Percentiles rank a stretch among this genome's conserved stretches.
Evolutionary conservation across 2,113 vertebrate genomes (phyloP).

Genomic region (Polypterus bichir): DNA sequence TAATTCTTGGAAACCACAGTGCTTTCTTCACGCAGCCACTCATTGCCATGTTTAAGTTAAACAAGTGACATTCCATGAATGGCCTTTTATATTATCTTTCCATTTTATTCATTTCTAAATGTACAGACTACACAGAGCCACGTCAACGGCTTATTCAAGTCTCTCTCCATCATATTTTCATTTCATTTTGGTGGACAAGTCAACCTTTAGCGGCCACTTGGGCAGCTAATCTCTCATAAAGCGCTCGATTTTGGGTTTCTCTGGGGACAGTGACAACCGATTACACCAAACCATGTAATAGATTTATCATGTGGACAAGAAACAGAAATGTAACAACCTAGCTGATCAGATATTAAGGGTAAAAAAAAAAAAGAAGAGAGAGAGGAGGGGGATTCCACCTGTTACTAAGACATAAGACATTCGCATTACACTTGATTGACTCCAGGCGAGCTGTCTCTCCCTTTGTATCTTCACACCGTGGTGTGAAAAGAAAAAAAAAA

Average conservation of each 20-base stretch:
- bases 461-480: constrained; percentile 16
- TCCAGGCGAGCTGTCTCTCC: constrained; percentile 14
- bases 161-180: neutral
- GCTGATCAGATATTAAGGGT: neutral
- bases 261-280: neutral
- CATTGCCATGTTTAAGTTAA: too few species aligned
- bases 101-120: too few species aligned
- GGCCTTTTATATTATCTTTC: too few species aligned
- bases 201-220: neutral
- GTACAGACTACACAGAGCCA: too few species aligned
- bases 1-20: too few species aligned
- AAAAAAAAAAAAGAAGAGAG: constrained; percentile 3
- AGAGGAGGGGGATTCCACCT: neutral
- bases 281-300: constrained; percentile 3
- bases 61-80: too few species aligned
- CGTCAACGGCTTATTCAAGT: too few species aligned
- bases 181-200: neutral
- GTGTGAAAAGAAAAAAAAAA: constrained; percentile 13
- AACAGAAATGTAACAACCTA: neutral
- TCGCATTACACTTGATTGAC: constrained; percentile 21
- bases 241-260: constrained; percentile 1
- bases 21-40: too few species aligned
- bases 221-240: constrained; percentile 5
- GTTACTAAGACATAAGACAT: constrained; percentile 20
- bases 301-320: constrained; percentile 1